Conservation (phyloP, 2,797 vertebrate species). For the Calcarius lapponicus region DNA sequence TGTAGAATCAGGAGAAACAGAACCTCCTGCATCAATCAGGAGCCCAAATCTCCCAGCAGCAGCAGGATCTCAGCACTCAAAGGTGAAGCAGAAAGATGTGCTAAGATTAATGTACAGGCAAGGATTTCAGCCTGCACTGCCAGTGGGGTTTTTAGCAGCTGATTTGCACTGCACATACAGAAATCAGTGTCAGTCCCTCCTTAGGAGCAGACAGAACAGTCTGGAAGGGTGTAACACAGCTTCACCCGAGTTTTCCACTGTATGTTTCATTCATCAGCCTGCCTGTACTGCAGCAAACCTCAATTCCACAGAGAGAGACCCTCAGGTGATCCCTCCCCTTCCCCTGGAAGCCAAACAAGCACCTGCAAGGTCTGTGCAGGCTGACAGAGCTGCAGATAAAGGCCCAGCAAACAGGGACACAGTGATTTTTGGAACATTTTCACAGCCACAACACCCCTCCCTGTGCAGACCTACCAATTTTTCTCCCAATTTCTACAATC, state of each 20-base stretch:
- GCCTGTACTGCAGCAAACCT: background rate
- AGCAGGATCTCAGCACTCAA: background rate
- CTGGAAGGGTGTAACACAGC: background rate
- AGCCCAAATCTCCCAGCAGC: background rate
- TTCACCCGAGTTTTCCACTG: background rate
- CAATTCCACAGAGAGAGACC: background rate
- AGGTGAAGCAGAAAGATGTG: background rate
- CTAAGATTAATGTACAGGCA: fast-evolving
- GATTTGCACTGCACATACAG: background rate
- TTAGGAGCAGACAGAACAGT: background rate
- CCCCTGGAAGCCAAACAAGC: background rate
- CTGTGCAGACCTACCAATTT: background rate
- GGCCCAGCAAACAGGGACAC: background rate
- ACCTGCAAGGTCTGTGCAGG: background rate
- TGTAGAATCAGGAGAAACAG: background rate
- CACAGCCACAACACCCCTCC: background rate
- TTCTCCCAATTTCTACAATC: background rate
- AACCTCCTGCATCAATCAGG: background rate
- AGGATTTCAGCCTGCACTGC: background rate
- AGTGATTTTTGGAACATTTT: background rate
- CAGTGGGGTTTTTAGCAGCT: background rate
- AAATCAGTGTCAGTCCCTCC: background rate
- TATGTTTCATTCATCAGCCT: background rate
- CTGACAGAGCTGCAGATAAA: background rate
- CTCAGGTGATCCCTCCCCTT: background rate